These are phyloP conservation scores for Leptobrachium ailaonicum DNA, from an alignment of 2,113 vertebrate species.

Conservation along the genomic window DNA sequence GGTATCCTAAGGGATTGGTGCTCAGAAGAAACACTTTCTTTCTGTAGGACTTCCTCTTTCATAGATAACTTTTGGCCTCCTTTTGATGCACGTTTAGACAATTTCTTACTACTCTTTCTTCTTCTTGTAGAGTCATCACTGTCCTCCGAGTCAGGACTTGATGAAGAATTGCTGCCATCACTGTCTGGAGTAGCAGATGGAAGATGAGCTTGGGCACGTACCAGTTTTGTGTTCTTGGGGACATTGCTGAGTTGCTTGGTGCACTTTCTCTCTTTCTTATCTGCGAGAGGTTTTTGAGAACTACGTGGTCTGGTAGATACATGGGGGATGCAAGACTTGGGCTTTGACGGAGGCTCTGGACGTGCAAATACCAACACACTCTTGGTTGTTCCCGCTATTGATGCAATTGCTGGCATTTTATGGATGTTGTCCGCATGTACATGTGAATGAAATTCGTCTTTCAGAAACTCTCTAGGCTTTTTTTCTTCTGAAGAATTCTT, in stretches of 20 bases:
- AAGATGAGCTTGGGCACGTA: not conserved
- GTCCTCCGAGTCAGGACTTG: conserved; percentile 35
- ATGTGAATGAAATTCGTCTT: no score
- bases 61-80: conserved; percentile 32
- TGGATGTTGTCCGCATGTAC: not conserved
- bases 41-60: conserved; percentile 25
- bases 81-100: conserved; percentile 27
- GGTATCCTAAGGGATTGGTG: conserved; percentile 48
- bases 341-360: conserved; percentile 46
- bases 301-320: not conserved
- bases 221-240: conserved; percentile 6
- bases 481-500: conserved; percentile 1
- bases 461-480: not conserved
- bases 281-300: not conserved
- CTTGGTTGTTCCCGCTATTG: conserved; percentile 60
- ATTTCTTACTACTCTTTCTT: conserved; percentile 29
- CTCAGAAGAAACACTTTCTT: conserved; percentile 44
- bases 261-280: not conserved
- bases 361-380: conserved; percentile 52
- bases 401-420: conserved; percentile 61
- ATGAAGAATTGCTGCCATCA: conserved; percentile 11
- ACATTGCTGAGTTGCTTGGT: not conserved
- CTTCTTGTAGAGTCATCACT: conserved; percentile 16
- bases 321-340: conserved; percentile 17
- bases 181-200: conserved; percentile 1